Evolutionary conservation across 1,140 invertebrate genomes (phyloP), one percentile per base, ranked within the genome.

Genomic region (Diorhabda elongata): DNA sequence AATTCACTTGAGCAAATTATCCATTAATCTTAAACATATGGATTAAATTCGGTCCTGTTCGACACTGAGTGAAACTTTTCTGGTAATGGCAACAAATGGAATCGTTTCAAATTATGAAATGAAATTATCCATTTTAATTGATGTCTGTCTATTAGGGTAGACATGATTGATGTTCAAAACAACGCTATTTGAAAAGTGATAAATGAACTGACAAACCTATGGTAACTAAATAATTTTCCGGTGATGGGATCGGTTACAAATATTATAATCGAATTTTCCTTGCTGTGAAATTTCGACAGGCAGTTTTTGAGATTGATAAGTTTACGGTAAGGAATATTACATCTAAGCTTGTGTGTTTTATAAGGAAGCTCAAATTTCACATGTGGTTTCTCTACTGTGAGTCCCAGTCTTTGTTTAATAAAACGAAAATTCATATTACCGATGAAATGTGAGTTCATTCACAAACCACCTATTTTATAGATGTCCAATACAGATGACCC

Each of bases 11-110:
- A 26, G 26, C 26, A 26, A 26, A 26, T 26, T 26, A 26, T 26
- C 0, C 26, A 26, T 26, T 26, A 26, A 26, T 26, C 26, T 26
- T 26, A 26, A 26, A 26, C 26, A 26, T 26, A 26, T 26, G 26
- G 8, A 52, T 52, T 8, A 52, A 52, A 52, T 52, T 2, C 47
- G 47, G 47, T n/a, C 4, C 47, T 52, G 47, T 52, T 52, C 47
- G 4, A 52, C n/a, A 6, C 47, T 6, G 6, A 52, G n/a, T n/a
- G 47, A 52, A 52, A n/a, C 26, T 52, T 52, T 52, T 6, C 47
- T 52, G n/a, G 47, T 52, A 62, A 44, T 62, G 9, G n/a, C 43
- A 62, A 62, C 61, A 62, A 62, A 44, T 62, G 61, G 43, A 62
- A 44, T 62, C 61, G n/a, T 62, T 62, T 11, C 0, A 52, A 52